Base-by-base conservation (phyloP, 2,113 vertebrate species). In the Zapornia atra region DNA sequence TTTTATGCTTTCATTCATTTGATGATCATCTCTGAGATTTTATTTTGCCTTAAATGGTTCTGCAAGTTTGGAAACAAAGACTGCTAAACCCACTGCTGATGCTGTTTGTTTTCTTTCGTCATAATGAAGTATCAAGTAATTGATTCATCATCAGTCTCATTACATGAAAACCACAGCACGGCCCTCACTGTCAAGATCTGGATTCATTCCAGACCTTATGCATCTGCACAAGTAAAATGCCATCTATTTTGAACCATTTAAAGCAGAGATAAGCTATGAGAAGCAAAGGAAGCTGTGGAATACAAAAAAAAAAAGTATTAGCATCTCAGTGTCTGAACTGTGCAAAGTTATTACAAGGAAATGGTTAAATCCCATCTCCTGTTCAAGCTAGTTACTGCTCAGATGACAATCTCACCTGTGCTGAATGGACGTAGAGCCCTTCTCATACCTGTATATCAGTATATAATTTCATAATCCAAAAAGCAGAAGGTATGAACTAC, bases 171-270 rank as follows among this genome's bases (percentile, higher is more conserved):
- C 91, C 83, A 86, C 56, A 88, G 26, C 76, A 72, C 72, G 92
- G 81, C 72, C 54, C 73, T 89, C 38, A 70, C 70, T 60, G 61
- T 53, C 59, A 87, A 92, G 82, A 92, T 90, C 60, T 83, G 61
- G 53, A 91, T 97, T 96, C 94, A 92, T 85, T 98, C 83, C 94
- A 93, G 60, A 90, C 88, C 92, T 93, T 77, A 90, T 68, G 33
- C 76, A 91, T 73, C 96, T 90, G 28, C 36, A 87, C 84, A 91
- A 95, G 95, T 97, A 97, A 97, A 97, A 97, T 94, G 82, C 79
- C 96, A 95, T 94, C 64, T 92, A 82, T 75, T 94, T 64, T 54
- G 73, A 97, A 78, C 57, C 61, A 85, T 88, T 95, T 93, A 83
- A 94, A 82, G 68, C n/a, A 75, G 53, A 90, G 88, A 90, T 61